Percentiles rank a stretch among this genome's conserved stretches.
Conservation (phyloP, 2,113 vertebrate species). For the Canis aureus region DNA sequence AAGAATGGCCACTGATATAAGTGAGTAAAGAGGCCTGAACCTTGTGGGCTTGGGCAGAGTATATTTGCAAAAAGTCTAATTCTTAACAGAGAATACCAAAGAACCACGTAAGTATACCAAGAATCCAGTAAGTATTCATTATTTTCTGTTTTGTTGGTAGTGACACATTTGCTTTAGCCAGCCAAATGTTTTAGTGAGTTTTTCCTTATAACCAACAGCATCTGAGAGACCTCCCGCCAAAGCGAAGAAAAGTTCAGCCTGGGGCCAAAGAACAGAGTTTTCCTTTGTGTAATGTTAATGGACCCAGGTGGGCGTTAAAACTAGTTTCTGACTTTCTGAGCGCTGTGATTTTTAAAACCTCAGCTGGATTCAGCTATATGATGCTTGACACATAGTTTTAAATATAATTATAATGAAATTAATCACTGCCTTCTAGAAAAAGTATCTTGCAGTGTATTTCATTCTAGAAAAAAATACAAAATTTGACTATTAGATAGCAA, state of each 20-base stretch:
- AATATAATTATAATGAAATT: not conserved
- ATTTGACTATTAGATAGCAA: not conserved
- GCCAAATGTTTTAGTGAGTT: slow-evolving; percentile 51
- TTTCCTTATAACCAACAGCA: slow-evolving; percentile 26
- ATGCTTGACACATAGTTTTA: not conserved
- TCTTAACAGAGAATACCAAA: not conserved
- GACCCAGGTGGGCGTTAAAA: not conserved
- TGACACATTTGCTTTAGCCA: not conserved
- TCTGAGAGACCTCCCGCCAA: not conserved
- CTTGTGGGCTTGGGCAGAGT: not conserved
- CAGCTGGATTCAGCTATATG: not conserved
- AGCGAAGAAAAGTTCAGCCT: slow-evolving; percentile 29
- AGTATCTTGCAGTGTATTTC: not conserved
- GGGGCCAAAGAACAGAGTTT: slow-evolving; percentile 54
- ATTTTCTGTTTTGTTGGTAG: not conserved
- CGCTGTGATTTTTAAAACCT: not conserved
- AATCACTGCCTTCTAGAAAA: not conserved
- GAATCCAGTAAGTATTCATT: not conserved
- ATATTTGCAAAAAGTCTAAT: not conserved
- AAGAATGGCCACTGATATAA: not conserved
- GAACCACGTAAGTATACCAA: not conserved
- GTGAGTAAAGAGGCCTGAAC: not conserved
- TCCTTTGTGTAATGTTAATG: slow-evolving; percentile 52
- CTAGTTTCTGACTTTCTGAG: not conserved
- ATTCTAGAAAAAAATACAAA: not conserved